These are phyloP conservation scores for Sycophila texana DNA, from an alignment of 2,888 invertebrate species.

Conservation along the genomic window DNA sequence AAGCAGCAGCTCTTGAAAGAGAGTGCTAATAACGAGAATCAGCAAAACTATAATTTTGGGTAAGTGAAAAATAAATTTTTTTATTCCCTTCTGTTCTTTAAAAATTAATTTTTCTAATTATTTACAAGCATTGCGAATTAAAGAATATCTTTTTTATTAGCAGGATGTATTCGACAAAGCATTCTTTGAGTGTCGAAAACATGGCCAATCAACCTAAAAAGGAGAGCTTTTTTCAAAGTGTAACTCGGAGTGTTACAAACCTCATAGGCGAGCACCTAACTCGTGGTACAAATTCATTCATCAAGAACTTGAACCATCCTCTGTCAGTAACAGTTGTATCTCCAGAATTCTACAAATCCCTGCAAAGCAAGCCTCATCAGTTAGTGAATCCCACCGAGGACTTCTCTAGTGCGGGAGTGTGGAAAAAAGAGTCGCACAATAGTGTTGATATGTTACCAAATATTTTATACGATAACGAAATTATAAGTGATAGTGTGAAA, in stretches of 20 bases:
- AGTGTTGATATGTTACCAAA: constrained; percentile 30
- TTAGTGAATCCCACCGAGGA: neutral
- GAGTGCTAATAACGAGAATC: constrained; percentile 8
- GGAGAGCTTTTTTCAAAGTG: constrained; percentile 61
- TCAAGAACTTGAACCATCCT: constrained; percentile 60
- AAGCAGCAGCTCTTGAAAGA: constrained; percentile 14
- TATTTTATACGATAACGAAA: constrained; percentile 49
- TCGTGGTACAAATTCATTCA: constrained; percentile 60
- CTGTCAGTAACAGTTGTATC: constrained; percentile 67
- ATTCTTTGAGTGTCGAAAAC: constrained; percentile 42
- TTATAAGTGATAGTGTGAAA: constrained; percentile 39
- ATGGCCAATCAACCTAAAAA: constrained; percentile 57
- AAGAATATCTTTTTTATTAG: neutral
- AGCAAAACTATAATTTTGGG: constrained; percentile 41
- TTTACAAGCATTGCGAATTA: neutral
- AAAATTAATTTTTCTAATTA: neutral
- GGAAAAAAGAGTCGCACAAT: constrained; percentile 33
- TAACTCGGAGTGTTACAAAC: constrained; percentile 60
- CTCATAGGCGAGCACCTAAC: constrained; percentile 60
- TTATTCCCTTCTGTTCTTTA: neutral
- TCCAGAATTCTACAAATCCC: constrained; percentile 63
- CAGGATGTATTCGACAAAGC: constrained; percentile 57
- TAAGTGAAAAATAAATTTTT: constrained; percentile 8
- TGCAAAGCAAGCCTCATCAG: constrained; percentile 57
- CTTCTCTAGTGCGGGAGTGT: constrained; percentile 10